Percentiles rank a stretch among this genome's conserved stretches.
Evolutionary conservation across 2,797 vertebrate species (phyloP).

Genomic region (Galagoides demidoff): DNA sequence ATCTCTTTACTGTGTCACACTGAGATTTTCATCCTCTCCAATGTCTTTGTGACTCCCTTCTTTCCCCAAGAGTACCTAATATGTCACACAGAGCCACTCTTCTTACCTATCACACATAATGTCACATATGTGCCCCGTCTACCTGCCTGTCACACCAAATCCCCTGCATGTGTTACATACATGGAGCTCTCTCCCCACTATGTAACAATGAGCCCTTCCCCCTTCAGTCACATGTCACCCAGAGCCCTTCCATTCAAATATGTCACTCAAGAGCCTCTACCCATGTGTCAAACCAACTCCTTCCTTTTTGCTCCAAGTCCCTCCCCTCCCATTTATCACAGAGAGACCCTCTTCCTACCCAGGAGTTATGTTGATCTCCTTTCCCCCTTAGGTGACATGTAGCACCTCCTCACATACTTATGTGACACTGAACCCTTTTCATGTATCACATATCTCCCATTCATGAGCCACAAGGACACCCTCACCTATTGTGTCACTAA

Average conservation of each 20-base stretch:
- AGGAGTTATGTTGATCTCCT: neutral
- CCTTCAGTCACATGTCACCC: neutral
- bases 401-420: neutral
- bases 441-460: fast-evolving
- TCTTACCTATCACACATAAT: fast-evolving
- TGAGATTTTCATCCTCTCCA: neutral
- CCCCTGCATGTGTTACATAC: neutral
- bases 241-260: neutral
- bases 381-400: too few species aligned
- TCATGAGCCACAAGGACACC: too few species aligned
- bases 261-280: neutral
- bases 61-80: neutral
- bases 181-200: neutral
- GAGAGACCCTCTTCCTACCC: neutral
- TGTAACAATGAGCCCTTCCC: neutral
- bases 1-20: neutral
- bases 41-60: neutral
- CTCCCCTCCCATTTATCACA: too few species aligned
- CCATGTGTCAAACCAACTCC: neutral
- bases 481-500: neutral
- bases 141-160: neutral
- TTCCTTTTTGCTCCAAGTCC: neutral
- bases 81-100: neutral
- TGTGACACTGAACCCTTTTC: neutral
- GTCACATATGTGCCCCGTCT: neutral